These are phyloP conservation scores for Zygogramma bicolorata DNA, from an alignment of 2,888 invertebrate genomes.

Conservation along the genomic window DNA sequence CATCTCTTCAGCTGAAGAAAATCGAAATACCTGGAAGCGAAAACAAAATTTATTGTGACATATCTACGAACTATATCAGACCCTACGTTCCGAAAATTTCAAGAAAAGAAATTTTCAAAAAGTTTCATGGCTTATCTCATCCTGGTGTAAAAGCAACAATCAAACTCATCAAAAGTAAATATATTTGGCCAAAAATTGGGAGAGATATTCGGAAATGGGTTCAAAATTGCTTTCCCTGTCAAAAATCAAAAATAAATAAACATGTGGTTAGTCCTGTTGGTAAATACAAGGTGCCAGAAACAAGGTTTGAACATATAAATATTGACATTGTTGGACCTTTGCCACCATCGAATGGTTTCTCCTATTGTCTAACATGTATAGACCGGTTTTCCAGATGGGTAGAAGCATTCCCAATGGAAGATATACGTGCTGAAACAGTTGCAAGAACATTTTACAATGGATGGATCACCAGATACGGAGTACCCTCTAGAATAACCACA, in stretches of 20 bases:
- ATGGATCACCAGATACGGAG: too few relatives aligned
- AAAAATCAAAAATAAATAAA: too few relatives aligned
- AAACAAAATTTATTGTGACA: not conserved
- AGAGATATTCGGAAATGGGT: not conserved
- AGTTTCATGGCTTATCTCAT: not conserved
- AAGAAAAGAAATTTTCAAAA: conserved; percentile 10
- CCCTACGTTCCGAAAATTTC: conserved; percentile 33
- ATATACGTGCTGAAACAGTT: too few relatives aligned
- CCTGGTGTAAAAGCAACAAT: not conserved
- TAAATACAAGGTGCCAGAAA: too few relatives aligned
- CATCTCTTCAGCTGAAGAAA: not conserved
- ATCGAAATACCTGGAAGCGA: too few relatives aligned
- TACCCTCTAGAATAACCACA: too few relatives aligned
- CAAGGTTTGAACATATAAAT: too few relatives aligned
- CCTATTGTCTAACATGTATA: conserved; percentile 35
- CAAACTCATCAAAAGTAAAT: conserved; percentile 32
- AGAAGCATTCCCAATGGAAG: too few relatives aligned
- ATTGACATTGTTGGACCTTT: too few relatives aligned
- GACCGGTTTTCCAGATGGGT: conserved; percentile 40
- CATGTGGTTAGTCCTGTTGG: too few relatives aligned
- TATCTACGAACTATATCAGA: conserved; percentile 17
- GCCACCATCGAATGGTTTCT: conserved; percentile 30
- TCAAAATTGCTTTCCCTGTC: conserved; percentile 43
- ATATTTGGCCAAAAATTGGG: conserved; percentile 16
- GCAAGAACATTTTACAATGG: too few relatives aligned